Evolutionary conservation across 2,888 invertebrate species (phyloP), one percentile per base, ranked within the genome.

Genomic region (Alviniconcha strummeri): DNA sequence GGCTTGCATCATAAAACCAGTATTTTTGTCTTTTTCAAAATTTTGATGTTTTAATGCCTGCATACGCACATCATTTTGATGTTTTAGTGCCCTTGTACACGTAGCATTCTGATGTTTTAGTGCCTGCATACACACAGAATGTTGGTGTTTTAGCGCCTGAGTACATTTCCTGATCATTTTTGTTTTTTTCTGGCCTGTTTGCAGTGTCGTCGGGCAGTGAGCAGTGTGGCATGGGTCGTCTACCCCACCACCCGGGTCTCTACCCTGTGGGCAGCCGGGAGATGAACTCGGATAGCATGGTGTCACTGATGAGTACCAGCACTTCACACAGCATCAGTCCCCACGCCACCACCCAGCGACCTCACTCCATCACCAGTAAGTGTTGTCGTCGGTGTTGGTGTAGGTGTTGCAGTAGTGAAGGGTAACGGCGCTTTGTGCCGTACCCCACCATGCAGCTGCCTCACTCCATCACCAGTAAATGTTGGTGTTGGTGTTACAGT

Each of bases 351-450:
- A 81, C 90, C 7, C 91, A 91, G 83, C 95, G 97, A 91, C 95
- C 97, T 89, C 97, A 97, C 94, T 97, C 96, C 85, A 96, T 96
- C 71, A 96, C 96, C 89, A 96, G 96, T 96, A 94, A 95, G 60
- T 60, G 60, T 60, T 13, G 13, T 1, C 60, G 13, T 60, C 36
- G 60, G 13, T 60, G 60, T 11, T 60, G 60, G 60, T 60, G 36
- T 36, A 36, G 36, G 36, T 36, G 36, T 36, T 36, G 36, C 36
- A 36, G 36, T 36, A 36, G 36, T 36, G 36, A 36, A 36, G 36
- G 36, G 36, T 36, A 36, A 36, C 3, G 36, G 36, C 3, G 36
- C 36, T 3, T 36, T 36, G 36, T 36, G 36, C 36, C 0, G 36
- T 36, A 36, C 36, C 36, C 36, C 36, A 36, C 36, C 36, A 36